Evolutionary conservation across 2,888 invertebrate genomes (phyloP).

Genomic region (Lasioglossum lativentre): DNA sequence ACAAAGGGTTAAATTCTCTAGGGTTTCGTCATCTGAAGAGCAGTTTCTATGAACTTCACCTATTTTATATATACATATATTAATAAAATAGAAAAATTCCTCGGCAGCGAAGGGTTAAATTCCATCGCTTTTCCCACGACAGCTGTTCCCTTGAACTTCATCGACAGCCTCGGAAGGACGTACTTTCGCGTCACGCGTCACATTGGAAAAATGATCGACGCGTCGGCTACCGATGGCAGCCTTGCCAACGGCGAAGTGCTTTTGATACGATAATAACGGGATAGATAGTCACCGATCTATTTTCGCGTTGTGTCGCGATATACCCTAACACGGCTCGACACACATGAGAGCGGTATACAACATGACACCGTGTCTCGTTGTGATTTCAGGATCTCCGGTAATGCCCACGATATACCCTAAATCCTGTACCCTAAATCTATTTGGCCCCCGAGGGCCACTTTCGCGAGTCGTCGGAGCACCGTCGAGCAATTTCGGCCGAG

Average conservation of each 20-base stretch:
- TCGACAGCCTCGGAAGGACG: background rate
- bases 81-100: background rate
- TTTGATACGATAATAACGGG: conserved; percentile 44
- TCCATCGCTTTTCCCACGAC: background rate
- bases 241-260: conserved; percentile 38
- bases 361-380: background rate
- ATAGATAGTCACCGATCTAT: conserved; percentile 33
- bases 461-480: background rate
- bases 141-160: conserved; percentile 1
- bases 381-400: background rate
- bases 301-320: conserved; percentile 15
- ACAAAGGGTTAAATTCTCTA: background rate
- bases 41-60: background rate
- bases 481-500: background rate
- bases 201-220: background rate
- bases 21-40: too few species aligned
- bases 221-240: background rate
- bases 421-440: background rate
- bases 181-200: background rate
- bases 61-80: too few species aligned
- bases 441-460: background rate
- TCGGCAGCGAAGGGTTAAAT: background rate
- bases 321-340: conserved; percentile 14
- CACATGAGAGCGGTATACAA: background rate
- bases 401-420: background rate